Evolutionary conservation across 2,797 vertebrate genomes (phyloP), one percentile per base, ranked within the genome.

Genomic region (Oreochromis mossambicus): DNA sequence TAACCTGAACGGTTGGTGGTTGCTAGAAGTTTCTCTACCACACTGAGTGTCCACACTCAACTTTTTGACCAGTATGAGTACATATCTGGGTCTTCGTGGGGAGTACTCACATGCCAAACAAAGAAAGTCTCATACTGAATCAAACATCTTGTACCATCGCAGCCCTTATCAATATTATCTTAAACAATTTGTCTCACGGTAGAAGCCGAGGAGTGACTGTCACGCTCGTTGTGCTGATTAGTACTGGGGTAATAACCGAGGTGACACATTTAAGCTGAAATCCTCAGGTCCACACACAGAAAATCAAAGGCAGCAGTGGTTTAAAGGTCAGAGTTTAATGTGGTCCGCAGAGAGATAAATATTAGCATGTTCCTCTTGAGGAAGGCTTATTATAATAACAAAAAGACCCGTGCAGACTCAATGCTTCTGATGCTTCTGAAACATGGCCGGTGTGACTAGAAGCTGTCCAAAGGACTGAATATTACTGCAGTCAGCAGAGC

Each of bases 91-190:
- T 61, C 56, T 4, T 17, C 29, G 8, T 34, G 2, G 4, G 17
- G 1, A 36, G 2, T 38, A 5, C 34, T 2, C 38, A 26, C 38
- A 43, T 43, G 36, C n/a, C 66, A 43, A 26, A n/a, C 48, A 15
- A 17, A 68, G 0, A 24, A 41, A 3, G 1, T 68, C 7, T 68
- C 36, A 68, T 4, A 0, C 63, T 68, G 36, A 68, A 24, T 43
- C n/a, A 4, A 21, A 15, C 38, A 43, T 38, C 32, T 21, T 66
- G 34, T 3, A 14, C 61, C 13, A 21, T 5, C 4, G 2, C 34
- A 5, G 19, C 19, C 15, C 21, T 0, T 4, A 26, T 43, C 21
- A 26, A 26, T 0, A 70, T 43, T 43, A 15, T 46, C 21, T 46
- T 43, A 17, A 2, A 41, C 12, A 24, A 0, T 41, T 21, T 68